These are phyloP conservation scores for Lepisosteus osseus DNA, from an alignment of 2,113 vertebrate genomes.

Conservation along the genomic window DNA sequence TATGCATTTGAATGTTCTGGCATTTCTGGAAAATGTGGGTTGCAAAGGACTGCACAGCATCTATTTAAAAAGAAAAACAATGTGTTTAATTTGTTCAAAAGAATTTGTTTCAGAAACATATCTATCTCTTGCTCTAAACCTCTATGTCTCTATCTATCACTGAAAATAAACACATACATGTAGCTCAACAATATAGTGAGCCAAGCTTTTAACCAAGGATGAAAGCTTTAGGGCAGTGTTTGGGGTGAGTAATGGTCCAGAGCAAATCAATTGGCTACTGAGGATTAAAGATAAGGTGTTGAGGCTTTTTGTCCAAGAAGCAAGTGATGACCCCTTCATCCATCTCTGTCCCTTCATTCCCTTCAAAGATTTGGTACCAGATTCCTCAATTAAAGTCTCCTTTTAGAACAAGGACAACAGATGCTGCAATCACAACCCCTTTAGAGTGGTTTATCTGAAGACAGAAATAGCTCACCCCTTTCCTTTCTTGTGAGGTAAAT, in stretches of 20 bases:
- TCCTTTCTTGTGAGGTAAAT: conserved; percentile 21
- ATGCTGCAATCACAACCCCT: conserved; percentile 72
- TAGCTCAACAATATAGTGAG: conserved; percentile 29
- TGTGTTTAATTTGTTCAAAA: too few species aligned
- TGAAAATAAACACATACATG: conserved; percentile 41
- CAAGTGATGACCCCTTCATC: conserved; percentile 80
- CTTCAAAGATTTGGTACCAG: conserved; percentile 63
- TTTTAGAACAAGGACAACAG: conserved; percentile 72
- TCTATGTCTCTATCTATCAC: conserved; percentile 29
- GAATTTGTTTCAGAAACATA: too few species aligned
- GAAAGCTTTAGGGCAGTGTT: conserved; percentile 35
- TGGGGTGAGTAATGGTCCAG: conserved; percentile 79
- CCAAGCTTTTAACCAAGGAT: conserved; percentile 22
- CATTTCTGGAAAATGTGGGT: too few species aligned
- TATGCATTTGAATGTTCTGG: too few species aligned
- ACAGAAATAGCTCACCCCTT: conserved; percentile 30
- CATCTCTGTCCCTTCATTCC: conserved; percentile 79
- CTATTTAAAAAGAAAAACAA: too few species aligned
- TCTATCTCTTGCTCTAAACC: too few species aligned
- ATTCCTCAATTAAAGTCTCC: conserved; percentile 66
- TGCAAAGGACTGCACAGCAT: too few species aligned
- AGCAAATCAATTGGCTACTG: conserved; percentile 86
- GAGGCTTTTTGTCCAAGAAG: conserved; percentile 65
- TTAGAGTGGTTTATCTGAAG: conserved; percentile 38
- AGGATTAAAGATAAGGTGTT: conserved; percentile 76